Evolutionary conservation across 2,797 vertebrate genomes (phyloP).

Genomic region (Bufotes viridis): DNA sequence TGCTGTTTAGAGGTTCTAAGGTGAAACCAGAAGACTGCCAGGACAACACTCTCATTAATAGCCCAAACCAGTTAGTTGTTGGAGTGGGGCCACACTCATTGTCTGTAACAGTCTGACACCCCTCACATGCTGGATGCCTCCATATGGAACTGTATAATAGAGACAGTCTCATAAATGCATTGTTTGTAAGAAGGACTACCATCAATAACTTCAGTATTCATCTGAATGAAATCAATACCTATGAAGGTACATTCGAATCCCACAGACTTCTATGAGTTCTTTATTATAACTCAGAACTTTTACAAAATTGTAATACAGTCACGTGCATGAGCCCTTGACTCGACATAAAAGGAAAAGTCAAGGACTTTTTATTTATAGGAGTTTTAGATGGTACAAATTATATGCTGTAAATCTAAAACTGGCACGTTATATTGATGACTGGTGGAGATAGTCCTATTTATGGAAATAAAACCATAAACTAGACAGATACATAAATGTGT

Average conservation of each 20-base stretch:
- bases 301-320: not conserved
- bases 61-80: no score
- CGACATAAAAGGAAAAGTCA: not conserved
- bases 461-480: not conserved
- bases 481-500: not conserved
- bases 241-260: not conserved
- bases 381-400: not conserved
- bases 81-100: no score
- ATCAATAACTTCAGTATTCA: no score
- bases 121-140: no score
- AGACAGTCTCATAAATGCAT: no score
- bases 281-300: no score
- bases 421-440: not conserved
- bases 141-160: no score
- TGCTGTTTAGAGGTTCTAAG: no score
- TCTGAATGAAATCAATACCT: not conserved
- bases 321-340: not conserved
- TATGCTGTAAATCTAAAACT: not conserved
- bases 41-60: no score
- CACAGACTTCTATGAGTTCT: not conserved
- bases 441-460: not conserved
- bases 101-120: no score
- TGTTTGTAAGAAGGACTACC: no score
- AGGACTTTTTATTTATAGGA: not conserved
- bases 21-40: no score